Base-by-base conservation (phyloP, 2,797 vertebrate species). In the Enteromius anoplus region DNA sequence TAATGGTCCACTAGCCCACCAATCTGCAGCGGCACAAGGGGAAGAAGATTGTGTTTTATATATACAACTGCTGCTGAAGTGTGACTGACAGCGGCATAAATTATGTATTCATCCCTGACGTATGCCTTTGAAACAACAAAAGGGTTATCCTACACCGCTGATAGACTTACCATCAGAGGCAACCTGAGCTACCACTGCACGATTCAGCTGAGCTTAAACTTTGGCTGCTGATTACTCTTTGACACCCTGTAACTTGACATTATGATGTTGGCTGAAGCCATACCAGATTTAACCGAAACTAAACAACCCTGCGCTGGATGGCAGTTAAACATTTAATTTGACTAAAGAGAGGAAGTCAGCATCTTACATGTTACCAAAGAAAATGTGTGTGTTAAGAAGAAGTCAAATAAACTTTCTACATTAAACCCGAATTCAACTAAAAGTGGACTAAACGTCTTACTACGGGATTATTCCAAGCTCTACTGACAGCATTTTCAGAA, bases 1-100 rank as follows among this genome's bases (percentile, higher is more conserved):
- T 97, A 99, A 92, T 96, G 96, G 91, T 95, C 94, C 90, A 91
- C 93, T 87, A 99, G 90, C 84, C 93, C 95, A 86, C 97, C 97
- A 6, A 99, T 97, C 97, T 99, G 93, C 34, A 89, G 84, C 85
- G 85, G 60, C 49, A 84, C 29, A 91, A 51, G 88, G 62, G 88
- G 82, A 87, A 88, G 9, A 90, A 66, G 84, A 75, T 60, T 58
- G 37, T 37, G 34, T 14, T 66, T 60, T 55, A 60, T 51, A 70
- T 32, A 75, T 53, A 82, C 51, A 80, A 70, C 69, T 5, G 34
- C 84, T 79, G 62, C 1, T 86, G 55, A 82, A 72, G 78, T 75
- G 76, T 58, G 70, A 69, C 86, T 87, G 89, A 92, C 88, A 68
- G 87, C 78, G 80, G 88, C 81, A 70, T 95, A 58, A 95, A 95